Conservation (phyloP, 1,140 invertebrate genomes). For the Heliconius himera region DNA sequence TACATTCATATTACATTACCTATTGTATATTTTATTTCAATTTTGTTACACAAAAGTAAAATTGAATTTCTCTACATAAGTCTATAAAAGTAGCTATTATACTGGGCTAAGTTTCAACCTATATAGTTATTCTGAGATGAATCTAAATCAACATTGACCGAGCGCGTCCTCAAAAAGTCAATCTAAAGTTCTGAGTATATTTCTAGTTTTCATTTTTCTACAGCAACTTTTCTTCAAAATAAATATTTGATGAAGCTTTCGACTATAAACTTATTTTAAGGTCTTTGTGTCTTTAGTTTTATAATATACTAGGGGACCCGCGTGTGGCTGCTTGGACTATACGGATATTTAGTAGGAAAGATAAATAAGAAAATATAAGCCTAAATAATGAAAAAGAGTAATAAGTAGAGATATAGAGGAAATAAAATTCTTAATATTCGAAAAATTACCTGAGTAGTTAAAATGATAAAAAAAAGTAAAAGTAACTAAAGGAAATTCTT, state of each 20-base stretch:
- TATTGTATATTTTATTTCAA: neutral
- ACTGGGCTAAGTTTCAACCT: constrained; percentile 2
- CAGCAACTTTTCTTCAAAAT: constrained; percentile 8
- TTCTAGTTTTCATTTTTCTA: constrained; percentile 12
- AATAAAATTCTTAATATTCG: no score
- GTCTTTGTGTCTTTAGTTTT: neutral
- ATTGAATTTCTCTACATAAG: neutral
- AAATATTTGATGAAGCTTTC: neutral
- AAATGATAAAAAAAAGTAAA: no score
- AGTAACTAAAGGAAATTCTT: no score
- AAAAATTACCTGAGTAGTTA: no score
- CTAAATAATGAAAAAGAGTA: no score
- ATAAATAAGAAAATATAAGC: no score
- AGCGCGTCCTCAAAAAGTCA: constrained; percentile 31
- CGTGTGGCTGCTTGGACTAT: no score
- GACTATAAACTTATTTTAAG: neutral
- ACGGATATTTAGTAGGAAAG: no score
- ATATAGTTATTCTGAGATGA: constrained; percentile 34
- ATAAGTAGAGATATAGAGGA: no score
- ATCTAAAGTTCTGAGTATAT: constrained; percentile 48
- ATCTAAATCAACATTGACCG: constrained; percentile 26
- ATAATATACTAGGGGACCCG: no score
- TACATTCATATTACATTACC: no score
- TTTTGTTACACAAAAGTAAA: neutral
- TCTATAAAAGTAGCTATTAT: neutral